A percentile compares a stretch with the other conserved stretches of the same genome.
Conservation (phyloP, 2,797 vertebrate species). For the Channa striata region DNA sequence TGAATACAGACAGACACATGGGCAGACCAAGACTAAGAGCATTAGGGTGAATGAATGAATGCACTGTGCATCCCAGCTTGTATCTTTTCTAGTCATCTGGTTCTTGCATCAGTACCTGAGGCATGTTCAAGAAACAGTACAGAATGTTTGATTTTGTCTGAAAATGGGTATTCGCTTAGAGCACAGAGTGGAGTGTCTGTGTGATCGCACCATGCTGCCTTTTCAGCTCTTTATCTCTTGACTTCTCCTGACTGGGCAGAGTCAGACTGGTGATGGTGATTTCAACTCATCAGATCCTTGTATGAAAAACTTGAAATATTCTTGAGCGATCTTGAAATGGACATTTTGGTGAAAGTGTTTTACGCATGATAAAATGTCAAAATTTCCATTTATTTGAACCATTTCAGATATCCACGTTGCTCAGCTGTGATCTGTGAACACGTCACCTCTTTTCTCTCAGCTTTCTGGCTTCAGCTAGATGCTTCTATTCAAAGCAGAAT, state of each 20-base stretch:
- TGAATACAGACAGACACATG: constrained; percentile 31
- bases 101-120: constrained; percentile 60
- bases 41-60: constrained; percentile 57
- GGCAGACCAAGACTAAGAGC: constrained; percentile 33
- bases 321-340: constrained; percentile 33
- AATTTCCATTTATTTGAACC: constrained; percentile 42
- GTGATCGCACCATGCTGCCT: constrained; percentile 75
- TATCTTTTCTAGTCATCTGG: constrained; percentile 65
- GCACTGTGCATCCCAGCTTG: constrained; percentile 56
- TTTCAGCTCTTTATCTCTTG: constrained; percentile 60
- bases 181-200: constrained; percentile 54
- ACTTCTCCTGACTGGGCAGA: constrained; percentile 36
- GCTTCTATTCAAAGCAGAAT: constrained; percentile 27
- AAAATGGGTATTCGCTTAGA: constrained; percentile 29
- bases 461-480: constrained; percentile 14
- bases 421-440: constrained; percentile 55
- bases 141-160: constrained; percentile 49
- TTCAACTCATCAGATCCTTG: constrained; percentile 23
- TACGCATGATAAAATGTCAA: constrained; percentile 43
- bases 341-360: constrained; percentile 39
- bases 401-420: constrained; percentile 34
- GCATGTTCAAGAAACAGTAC: constrained; percentile 55
- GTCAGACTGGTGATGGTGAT: constrained; percentile 7
- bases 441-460: constrained; percentile 3
- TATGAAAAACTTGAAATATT: constrained; percentile 49